Evolutionary conservation across 2,113 vertebrate genomes (phyloP).

Genomic region (Uropsilus gracilis): DNA sequence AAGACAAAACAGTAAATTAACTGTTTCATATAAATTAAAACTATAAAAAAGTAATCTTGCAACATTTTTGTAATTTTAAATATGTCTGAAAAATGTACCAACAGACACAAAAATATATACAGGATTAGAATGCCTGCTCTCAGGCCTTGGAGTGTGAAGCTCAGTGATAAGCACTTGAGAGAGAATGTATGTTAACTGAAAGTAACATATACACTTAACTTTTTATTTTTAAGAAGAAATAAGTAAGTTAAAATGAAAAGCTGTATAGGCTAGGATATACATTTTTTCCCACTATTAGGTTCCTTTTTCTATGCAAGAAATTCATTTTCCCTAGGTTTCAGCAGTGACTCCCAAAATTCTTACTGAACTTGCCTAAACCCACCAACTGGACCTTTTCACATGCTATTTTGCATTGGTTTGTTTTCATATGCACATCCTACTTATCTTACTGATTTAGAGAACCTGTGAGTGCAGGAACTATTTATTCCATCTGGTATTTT

Average conservation of each 20-base stretch:
- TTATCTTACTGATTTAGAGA: background rate
- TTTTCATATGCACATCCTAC: background rate
- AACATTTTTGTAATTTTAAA: conserved; percentile 3
- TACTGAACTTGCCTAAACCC: background rate
- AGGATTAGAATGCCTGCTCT: background rate
- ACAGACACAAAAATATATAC: background rate
- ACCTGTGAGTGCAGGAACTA: background rate
- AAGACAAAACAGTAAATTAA: background rate
- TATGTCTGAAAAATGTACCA: background rate
- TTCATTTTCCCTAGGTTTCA: background rate
- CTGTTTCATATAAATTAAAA: background rate
- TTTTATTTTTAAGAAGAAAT: background rate
- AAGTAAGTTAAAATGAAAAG: conserved; percentile 27
- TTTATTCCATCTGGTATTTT: conserved; percentile 9
- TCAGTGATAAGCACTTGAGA: background rate
- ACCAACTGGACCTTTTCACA: background rate
- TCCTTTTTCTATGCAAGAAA: background rate
- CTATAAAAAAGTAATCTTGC: background rate
- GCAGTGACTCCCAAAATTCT: background rate
- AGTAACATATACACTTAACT: background rate
- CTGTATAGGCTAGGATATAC: background rate
- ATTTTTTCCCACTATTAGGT: background rate
- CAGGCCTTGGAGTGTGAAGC: background rate
- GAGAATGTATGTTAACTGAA: background rate
- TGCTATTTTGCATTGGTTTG: background rate